These are phyloP conservation scores for Heteromormyrus szaboi DNA, from an alignment of 2,797 vertebrate species.

Conservation along the genomic window DNA sequence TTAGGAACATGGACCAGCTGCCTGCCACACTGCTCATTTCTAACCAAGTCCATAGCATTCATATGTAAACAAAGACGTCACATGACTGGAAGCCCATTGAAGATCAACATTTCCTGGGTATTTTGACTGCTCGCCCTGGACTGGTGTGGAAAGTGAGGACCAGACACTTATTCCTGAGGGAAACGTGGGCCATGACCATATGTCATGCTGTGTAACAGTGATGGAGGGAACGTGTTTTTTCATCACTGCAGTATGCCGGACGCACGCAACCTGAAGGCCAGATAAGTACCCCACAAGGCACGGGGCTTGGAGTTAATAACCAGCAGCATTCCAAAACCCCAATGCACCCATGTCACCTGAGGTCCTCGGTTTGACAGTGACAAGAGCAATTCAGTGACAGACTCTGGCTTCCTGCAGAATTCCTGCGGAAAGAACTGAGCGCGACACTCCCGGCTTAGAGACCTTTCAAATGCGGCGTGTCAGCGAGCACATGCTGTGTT, in stretches of 20 bases:
- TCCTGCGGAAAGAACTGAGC: constrained; percentile 65
- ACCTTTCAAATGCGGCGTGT: constrained; percentile 28
- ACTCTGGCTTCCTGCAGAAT: constrained; percentile 33
- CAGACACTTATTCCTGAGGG: background rate
- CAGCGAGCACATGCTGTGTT: constrained; percentile 28
- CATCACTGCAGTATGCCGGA: background rate
- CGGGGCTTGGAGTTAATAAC: background rate
- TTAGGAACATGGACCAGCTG: background rate
- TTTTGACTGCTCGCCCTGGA: background rate
- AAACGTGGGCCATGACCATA: too few species aligned
- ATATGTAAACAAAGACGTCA: background rate
- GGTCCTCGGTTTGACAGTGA: background rate
- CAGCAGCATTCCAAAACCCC: background rate
- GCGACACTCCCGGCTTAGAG: constrained; percentile 42
- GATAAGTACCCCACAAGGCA: background rate
- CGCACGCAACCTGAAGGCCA: background rate
- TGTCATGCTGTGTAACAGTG: background rate
- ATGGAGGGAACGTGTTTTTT: background rate
- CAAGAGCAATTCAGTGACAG: constrained; percentile 44
- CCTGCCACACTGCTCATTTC: background rate
- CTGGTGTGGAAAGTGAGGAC: background rate
- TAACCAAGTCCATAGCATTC: background rate
- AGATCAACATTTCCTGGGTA: background rate
- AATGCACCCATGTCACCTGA: background rate
- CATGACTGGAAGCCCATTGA: background rate